Base-by-base conservation (phyloP, 2,888 invertebrate species). In the Neoitamus cyanurus region DNA sequence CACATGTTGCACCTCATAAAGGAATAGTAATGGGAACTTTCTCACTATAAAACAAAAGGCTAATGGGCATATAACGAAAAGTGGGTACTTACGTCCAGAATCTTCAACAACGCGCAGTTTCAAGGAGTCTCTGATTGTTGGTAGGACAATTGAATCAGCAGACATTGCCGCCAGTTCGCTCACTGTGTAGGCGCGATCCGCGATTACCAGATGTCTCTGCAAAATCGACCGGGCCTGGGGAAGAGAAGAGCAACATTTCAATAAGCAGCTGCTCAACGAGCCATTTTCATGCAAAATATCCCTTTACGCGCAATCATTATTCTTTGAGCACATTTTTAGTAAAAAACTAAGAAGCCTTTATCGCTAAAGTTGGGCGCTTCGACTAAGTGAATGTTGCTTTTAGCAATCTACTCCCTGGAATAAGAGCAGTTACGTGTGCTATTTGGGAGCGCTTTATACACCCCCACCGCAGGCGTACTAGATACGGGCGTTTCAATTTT, bases 131-230 rank as follows among this genome's bases (percentile, higher is more conserved):
- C 96, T 93, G 87, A 94, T 93, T 1, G 96, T 94, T 42, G 95
- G 94, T 87, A 97, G 90, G 75, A 94, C 92, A 88, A 95, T 93
- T 82, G 94, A 93, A 88, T 94, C 95, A 88, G 94, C 94, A 2
- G 90, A 89, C 88, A 89, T 88, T 68, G 88, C 86, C n/a, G 94
- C 94, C 86, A 95, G 91, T 89, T 95, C 95, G 85, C 96, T 95
- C 93, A 97, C 96, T 85, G 96, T 95, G 90, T 94, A 96, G n/a
- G 94, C 94, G 75, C 93, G 93, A 87, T 96, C 94, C 1, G 95
- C 94, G 86, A 97, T 94, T 69, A 98, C 95, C 87, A 98, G 93
- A 92, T 98, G 98, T 85, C 97, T 94, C 91, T 98, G 97, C 89
- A 98, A 92, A 87, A 97, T 95, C 90, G 95, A 94, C 87, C 94